phyloP scores from a whole-genome alignment of 2,113 vertebrate species.

The Caranx ignobilis region DNA sequence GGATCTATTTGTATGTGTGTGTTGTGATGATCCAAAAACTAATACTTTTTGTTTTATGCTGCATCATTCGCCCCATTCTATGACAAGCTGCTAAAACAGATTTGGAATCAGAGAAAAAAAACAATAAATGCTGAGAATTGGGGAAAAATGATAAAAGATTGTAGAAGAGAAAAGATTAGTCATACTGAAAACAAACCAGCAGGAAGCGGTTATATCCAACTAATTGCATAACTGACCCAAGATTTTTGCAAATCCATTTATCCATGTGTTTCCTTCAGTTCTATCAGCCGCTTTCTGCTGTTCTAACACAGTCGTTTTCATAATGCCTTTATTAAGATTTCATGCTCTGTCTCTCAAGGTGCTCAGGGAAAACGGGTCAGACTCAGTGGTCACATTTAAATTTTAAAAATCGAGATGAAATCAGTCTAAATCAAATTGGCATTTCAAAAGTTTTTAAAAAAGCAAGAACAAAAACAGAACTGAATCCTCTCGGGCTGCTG shows the following conservation, averaged over 20 bases:
- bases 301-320: slow-evolving; percentile 1
- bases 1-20: slow-evolving; percentile 4
- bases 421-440: slow-evolving; percentile 9
- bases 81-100: not conserved
- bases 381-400: slow-evolving; percentile 10
- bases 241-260: not conserved
- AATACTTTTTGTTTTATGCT: not conserved
- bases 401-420: slow-evolving; percentile 1
- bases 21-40: not conserved
- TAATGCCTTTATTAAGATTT: slow-evolving; percentile 26
- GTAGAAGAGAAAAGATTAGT: not conserved
- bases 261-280: not conserved
- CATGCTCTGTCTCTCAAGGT: slow-evolving; percentile 7
- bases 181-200: not conserved
- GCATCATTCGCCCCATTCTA: not conserved
- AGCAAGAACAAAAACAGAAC: not conserved
- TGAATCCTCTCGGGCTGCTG: not conserved
- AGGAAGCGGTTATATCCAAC: not conserved
- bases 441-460: slow-evolving; percentile 9
- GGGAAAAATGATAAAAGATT: not conserved
- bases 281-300: not conserved
- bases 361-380: slow-evolving; percentile 8
- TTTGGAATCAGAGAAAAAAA: not conserved
- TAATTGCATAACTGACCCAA: not conserved
- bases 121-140: not conserved